These are phyloP conservation scores for Drosophila aff. DNA, from an alignment of 1,140 invertebrate species.

Conservation along the genomic window DNA sequence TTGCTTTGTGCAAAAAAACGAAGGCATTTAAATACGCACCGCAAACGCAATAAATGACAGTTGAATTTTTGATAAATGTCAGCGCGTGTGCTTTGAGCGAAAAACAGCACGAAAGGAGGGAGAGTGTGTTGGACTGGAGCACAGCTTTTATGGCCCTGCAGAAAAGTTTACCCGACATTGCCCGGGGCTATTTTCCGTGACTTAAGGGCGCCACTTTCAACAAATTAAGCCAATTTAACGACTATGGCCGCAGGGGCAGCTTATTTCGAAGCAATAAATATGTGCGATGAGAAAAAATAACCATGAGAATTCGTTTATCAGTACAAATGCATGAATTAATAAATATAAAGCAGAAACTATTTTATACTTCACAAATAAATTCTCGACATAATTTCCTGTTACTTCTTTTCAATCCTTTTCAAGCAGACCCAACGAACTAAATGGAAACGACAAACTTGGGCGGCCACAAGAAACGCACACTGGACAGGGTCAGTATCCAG, in stretches of 20 bases:
- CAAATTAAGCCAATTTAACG: slow-evolving; percentile 72
- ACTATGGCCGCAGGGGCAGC: neutral
- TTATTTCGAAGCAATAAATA: neutral
- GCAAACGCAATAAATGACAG: slow-evolving; percentile 68
- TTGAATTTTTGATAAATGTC: slow-evolving; percentile 73
- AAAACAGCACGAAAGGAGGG: neutral
- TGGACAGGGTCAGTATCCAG: slow-evolving; percentile 1
- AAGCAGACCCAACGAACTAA: slow-evolving; percentile 17
- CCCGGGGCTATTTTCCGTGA: slow-evolving; percentile 34
- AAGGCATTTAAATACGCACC: slow-evolving; percentile 42
- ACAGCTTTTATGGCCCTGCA: slow-evolving; percentile 67
- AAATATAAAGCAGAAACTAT: slow-evolving; percentile 30
- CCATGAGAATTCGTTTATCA: neutral
- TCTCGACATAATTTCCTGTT: slow-evolving; percentile 52
- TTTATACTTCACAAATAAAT: slow-evolving; percentile 26
- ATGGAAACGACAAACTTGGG: slow-evolving; percentile 18
- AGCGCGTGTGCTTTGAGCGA: slow-evolving; percentile 52
- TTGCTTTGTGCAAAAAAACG: slow-evolving; percentile 48
- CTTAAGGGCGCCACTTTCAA: slow-evolving; percentile 50
- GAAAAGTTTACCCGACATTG: slow-evolving; percentile 24
- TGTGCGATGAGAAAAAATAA: neutral
- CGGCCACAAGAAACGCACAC: slow-evolving; percentile 14
- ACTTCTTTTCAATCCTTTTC: slow-evolving; percentile 28
- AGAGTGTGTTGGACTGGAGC: slow-evolving; percentile 21
- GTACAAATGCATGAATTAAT: slow-evolving; percentile 4